Base-by-base conservation (phyloP, 2,888 invertebrate genomes). In the Erebia palarica region DNA sequence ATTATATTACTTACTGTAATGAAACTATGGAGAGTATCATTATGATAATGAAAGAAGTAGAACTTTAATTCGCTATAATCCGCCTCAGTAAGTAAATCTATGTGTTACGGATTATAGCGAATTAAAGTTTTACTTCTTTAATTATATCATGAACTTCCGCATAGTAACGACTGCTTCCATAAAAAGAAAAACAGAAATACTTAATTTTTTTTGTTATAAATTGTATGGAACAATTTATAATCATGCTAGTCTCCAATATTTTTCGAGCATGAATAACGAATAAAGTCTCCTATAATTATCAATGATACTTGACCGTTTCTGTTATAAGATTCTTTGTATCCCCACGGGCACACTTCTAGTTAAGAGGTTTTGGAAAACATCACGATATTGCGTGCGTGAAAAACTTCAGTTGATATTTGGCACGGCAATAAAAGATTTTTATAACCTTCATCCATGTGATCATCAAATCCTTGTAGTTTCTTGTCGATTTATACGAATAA, bases 381-480 rank as follows among this genome's bases (percentile, higher is more conserved):
- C 60, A 69, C 49, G 61, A 66, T 66, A 72, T 70, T 64, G 66
- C 67, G 70, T 65, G 65, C 58, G 60, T 44, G 60, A 59, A 72
- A 72, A 64, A 44, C 65, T 58, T 64, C 16, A 13, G 57, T n/a
- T 42, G 42, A 8, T n/a, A 59, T 36, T 59, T 13, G 42, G n/a
- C 42, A n/a, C 9, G n/a, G n/a, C 36, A 59, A n/a, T 42, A 42
- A 59, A 42, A n/a, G 7, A 1, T 36, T 36, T 59, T n/a, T 42
- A n/a, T n/a, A 42, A 59, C 58, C 18, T 55, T 18, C 16, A 18
- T 47, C 13, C 44, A 11, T 18, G 53, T 53, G 53, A n/a, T 2
- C 55, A 55, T 55, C 16, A 16, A 18, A 7, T 55, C 18, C n/a
- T 47, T 13, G 13, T 13, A 47, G 47, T 47, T 13, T 47, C 47